Percentiles rank a stretch among this genome's conserved stretches.
Conservation (phyloP, 2,113 vertebrate species). For the Megaleporinus macrocephalus region DNA sequence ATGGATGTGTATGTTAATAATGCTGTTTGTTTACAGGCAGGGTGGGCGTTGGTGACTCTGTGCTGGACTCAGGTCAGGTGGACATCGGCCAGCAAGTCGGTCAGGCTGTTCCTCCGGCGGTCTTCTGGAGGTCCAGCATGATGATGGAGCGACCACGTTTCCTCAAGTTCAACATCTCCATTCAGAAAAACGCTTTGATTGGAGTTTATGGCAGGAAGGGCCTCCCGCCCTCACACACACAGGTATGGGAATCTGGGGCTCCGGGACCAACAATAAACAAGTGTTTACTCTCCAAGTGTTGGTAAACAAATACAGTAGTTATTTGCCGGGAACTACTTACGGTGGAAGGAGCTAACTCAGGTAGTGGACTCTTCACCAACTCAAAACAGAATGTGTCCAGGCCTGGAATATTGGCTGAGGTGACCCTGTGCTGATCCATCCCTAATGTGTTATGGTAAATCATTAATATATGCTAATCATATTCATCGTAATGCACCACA, state of each 20-base stretch:
- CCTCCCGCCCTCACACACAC: constrained; percentile 94
- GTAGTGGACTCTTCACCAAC: too few species aligned
- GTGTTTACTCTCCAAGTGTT: too few species aligned
- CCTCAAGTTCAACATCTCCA: constrained; percentile 99
- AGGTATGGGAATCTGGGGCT: constrained; percentile 75
- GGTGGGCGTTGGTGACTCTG: constrained; percentile 79
- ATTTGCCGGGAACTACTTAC: too few species aligned
- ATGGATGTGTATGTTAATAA: constrained; percentile 13
- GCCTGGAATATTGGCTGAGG: too few species aligned
- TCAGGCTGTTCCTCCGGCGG: constrained; percentile 90
- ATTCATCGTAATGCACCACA: too few species aligned
- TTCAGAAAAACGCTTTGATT: constrained; percentile 96
- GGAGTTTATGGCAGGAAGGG: constrained; percentile 97
- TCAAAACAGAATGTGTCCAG: too few species aligned
- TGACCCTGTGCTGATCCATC: too few species aligned
- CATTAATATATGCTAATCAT: too few species aligned
- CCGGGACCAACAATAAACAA: too few species aligned
- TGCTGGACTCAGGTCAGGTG: constrained; percentile 93
- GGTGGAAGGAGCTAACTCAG: too few species aligned
- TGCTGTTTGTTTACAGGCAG: constrained; percentile 33
- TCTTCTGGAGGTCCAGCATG: constrained; percentile 96
- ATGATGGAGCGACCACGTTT: constrained; percentile 92
- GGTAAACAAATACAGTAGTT: too few species aligned
- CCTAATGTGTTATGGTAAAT: too few species aligned
- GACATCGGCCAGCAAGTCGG: constrained; percentile 88